Base-by-base conservation (phyloP, 2,888 invertebrate genomes). In the Lycia hirtaria region DNA sequence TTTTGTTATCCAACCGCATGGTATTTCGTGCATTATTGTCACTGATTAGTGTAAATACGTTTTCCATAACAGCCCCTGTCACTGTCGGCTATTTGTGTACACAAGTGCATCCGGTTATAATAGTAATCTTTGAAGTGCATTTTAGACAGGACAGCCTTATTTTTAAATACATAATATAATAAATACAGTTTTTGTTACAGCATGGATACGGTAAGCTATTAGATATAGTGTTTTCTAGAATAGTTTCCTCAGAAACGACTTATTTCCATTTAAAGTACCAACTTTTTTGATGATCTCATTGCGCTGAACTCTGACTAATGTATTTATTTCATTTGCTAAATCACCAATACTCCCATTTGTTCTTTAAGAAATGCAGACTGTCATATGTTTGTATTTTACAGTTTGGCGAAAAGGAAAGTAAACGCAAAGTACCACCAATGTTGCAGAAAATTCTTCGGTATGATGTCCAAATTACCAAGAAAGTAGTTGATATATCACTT, bases 391-490 rank as follows among this genome's bases (percentile, higher is more conserved):
- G 7, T 10, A 35, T 22, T 52, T 81, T 81, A 49, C 68, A 87
- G 87, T 67, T 84, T 57, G 77, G 76, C 41, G 75, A 71, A 32
- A 24, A 40, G 15, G 82, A 83, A 44, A 76, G 81, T 15, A 92
- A 91, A 64, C 75, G 91, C 5, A 71, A 85, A 72, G 88, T 93
- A 3, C 91, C 92, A 52, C 86, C 87, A 67, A 85, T 88, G 81
- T 71, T 94, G 68, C 85, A 87, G 67, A 90, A 83, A 67, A 64
- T 93, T 57, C 77, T 94, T 44, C 81, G 84, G 26, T 82, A 87
- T 67, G 94, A 94, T 81, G 83, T 88, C 14, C 83, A 90, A 67
- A 67, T 93, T 41, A 93, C 94, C 0, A 92, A 93, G 60, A 86
- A 80, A 59, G 88, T 94, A 82, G 88, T 93, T 37, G 85, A 90